Conservation (phyloP, 2,888 invertebrate genomes). For the Epinotia ramella region DNA sequence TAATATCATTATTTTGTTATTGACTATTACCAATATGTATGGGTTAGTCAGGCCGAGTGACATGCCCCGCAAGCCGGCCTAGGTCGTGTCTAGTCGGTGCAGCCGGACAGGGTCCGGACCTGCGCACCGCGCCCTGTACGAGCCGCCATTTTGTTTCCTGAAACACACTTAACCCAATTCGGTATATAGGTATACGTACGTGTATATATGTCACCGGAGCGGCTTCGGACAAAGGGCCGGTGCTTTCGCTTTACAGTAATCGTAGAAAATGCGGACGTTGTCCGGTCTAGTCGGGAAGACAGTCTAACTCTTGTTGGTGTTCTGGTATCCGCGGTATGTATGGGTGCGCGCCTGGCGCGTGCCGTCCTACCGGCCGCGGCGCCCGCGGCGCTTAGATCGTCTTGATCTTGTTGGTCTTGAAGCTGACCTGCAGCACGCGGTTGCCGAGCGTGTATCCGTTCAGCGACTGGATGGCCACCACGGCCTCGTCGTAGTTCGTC, state of each 20-base stretch:
- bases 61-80: conserved; percentile 22
- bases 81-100: conserved; percentile 30
- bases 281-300: conserved; percentile 63
- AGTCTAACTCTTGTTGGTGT: conserved; percentile 50
- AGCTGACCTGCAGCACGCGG: conserved; percentile 96
- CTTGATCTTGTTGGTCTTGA: conserved; percentile 94
- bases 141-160: conserved; percentile 79
- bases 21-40: conserved; percentile 81
- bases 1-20: conserved; percentile 82
- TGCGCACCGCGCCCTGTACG: conserved; percentile 62
- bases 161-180: conserved; percentile 79
- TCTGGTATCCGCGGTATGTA: conserved; percentile 64
- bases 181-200: conserved; percentile 47
- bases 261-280: conserved; percentile 66
- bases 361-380: conserved; percentile 82
- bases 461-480: conserved; percentile 95
- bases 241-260: conserved; percentile 68
- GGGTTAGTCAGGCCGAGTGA: conserved; percentile 49
- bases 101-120: conserved; percentile 59
- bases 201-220: conserved; percentile 51
- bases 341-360: conserved; percentile 83
- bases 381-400: conserved; percentile 84
- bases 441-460: conserved; percentile 96
- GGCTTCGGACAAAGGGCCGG: conserved; percentile 71
- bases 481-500: conserved; percentile 97